These are phyloP conservation scores for Ovibos moschatus DNA, from an alignment of 2,113 vertebrate genomes.

Conservation along the genomic window DNA sequence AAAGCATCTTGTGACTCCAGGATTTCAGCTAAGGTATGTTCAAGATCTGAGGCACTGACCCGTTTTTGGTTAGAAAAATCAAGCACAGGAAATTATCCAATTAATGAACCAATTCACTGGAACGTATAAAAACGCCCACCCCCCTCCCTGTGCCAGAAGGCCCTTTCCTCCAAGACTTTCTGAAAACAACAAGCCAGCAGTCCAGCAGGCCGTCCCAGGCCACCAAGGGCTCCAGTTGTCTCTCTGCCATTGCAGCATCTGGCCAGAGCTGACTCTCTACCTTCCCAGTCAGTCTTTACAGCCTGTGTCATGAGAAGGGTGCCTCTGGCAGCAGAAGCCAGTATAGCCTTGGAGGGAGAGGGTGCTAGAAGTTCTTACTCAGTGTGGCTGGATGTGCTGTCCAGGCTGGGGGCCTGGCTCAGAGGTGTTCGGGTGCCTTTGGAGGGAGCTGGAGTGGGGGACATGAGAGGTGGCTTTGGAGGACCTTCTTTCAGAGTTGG, in stretches of 20 bases:
- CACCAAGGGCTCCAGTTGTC: not conserved
- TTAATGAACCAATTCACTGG: not conserved
- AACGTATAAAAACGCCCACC: slow-evolving; percentile 23
- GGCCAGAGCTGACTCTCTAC: not conserved
- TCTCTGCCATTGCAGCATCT: not conserved
- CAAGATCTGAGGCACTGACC: not conserved
- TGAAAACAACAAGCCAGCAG: not conserved
- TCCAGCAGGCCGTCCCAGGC: not conserved
- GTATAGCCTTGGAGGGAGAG: not conserved
- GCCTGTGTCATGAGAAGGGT: not conserved
- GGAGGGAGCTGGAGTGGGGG: not conserved
- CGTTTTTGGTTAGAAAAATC: not conserved
- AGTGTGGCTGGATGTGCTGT: not conserved
- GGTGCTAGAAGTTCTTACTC: not conserved
- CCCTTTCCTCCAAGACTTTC: not conserved
- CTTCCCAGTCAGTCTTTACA: not conserved
- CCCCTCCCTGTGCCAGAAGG: not conserved
- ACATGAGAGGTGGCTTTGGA: not conserved
- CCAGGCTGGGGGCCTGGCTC: not conserved
- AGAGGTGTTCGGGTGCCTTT: not conserved
- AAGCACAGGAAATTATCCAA: not conserved
- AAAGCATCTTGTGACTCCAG: not conserved
- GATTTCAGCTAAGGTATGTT: not conserved
- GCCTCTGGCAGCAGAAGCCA: slow-evolving; percentile 56
- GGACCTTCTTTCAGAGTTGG: not conserved